Evolutionary conservation across 1,140 invertebrate species (phyloP).

Genomic region (Venturia canescens): DNA sequence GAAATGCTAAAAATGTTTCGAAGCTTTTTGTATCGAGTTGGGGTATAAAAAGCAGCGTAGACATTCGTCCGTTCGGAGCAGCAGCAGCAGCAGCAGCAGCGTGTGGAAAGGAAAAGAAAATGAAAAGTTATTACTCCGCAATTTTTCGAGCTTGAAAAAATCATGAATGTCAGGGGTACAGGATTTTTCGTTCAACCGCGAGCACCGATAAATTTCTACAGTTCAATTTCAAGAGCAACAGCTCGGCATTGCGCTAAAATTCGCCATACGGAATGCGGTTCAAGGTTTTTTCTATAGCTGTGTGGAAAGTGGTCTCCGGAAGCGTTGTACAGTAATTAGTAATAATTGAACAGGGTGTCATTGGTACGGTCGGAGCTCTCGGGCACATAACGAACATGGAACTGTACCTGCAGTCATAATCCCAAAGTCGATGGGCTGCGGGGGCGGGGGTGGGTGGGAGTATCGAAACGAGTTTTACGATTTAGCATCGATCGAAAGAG

Average conservation of each 20-base stretch:
- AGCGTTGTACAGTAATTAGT: neutral
- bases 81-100: too few relatives aligned
- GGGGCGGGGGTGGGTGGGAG: neutral
- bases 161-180: neutral
- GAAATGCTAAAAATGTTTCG: neutral
- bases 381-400: constrained; percentile 30
- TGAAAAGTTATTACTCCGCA: too few relatives aligned
- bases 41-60: too few relatives aligned
- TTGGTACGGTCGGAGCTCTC: neutral
- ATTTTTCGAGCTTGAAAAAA: too few relatives aligned
- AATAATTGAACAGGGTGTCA: neutral
- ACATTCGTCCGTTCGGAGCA: too few relatives aligned
- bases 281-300: neutral
- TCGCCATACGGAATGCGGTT: neutral
- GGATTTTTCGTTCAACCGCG: neutral
- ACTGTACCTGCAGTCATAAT: neutral
- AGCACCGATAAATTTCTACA: neutral
- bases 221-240: constrained; percentile 6
- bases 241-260: constrained; percentile 1
- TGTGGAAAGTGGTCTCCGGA: neutral
- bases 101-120: too few relatives aligned
- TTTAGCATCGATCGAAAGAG: constrained; percentile 55
- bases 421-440: constrained; percentile 7
- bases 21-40: too few relatives aligned
- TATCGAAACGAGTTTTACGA: constrained; percentile 44